Evolutionary conservation across 2,113 vertebrate species (phyloP).

Genomic region (Tachycineta bicolor): DNA sequence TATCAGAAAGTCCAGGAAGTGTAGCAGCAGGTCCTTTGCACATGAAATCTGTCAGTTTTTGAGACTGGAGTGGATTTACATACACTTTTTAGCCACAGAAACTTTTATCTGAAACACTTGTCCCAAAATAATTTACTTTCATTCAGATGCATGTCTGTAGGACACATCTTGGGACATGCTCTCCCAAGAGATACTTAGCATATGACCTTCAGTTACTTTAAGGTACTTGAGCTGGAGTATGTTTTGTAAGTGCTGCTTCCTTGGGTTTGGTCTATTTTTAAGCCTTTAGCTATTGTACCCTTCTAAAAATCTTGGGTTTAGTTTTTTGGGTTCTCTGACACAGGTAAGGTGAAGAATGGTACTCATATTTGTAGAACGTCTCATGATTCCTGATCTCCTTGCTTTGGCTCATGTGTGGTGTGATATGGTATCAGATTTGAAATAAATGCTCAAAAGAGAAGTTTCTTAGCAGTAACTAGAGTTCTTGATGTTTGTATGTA

Average conservation of each 20-base stretch:
- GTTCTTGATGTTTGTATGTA: neutral
- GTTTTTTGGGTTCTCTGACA: neutral
- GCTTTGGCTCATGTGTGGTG: neutral
- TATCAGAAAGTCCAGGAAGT: neutral
- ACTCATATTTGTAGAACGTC: neutral
- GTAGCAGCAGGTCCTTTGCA: neutral
- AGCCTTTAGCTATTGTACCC: rapidly evolving
- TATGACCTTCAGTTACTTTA: neutral
- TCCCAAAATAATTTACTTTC: neutral
- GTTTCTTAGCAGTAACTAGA: neutral
- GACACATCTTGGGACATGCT: neutral
- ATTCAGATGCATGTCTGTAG: neutral
- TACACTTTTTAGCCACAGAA: neutral
- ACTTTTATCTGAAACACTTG: neutral
- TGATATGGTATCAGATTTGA: neutral
- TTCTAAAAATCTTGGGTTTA: neutral
- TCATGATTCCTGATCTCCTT: neutral
- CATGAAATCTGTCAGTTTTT: neutral
- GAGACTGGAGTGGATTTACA: neutral
- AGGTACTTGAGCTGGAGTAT: neutral
- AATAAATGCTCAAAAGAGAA: neutral
- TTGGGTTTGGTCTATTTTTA: neutral
- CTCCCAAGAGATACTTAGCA: neutral
- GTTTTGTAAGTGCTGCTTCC: neutral
- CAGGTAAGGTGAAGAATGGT: neutral